Evolutionary conservation across 1,140 invertebrate genomes (phyloP), one percentile per base, ranked within the genome.

Genomic region (Polypedilum vanderplanki): DNA sequence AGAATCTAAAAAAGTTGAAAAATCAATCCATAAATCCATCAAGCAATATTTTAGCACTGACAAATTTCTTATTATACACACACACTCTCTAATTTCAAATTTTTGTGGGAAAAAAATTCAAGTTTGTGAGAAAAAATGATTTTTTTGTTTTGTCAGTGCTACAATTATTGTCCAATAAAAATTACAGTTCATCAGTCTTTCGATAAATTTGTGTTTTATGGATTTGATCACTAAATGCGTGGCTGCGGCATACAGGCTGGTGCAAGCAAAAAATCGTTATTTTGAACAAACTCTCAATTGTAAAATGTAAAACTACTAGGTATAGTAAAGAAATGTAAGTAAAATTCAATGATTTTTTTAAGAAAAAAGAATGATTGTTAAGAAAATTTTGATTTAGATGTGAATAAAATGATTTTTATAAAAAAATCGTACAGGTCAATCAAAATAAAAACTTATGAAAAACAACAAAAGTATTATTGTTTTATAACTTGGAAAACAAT

Each of bases 171-270:
- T 33, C 5, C 5, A 3, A 33, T n/a, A 33, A 33, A 33, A 33
- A 33, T 33, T 33, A 33, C 24, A 33, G 24, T 33, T 33, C 24
- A 33, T 70, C 65, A 18, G 65, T 70, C 17, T 10, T 70, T 70
- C 20, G 17, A 20, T 70, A 20, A 70, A 22, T 70, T 20, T 70
- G 17, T 10, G 46, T 70, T 22, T 70, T 70, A 70, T 70, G 65
- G 65, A 70, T 70, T 57, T 10, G 65, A 70, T 70, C 65, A 18
- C 65, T 70, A 78, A 77, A 83, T 83, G 81, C 81, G 81, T 83
- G 81, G 81, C 81, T 82, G 80, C 81, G 81, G 81, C 81, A 82
- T 82, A 81, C 81, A 81, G 81, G 77, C 78, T 79, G 24, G 81
- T 83, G 81, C 81, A 83, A 82, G 82, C 81, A 83, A 83, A 81